Percentiles rank a stretch among this genome's conserved stretches.
These are phyloP conservation scores for Semotilus atromaculatus DNA, from an alignment of 2,797 vertebrate genomes.

Conservation along the genomic window DNA sequence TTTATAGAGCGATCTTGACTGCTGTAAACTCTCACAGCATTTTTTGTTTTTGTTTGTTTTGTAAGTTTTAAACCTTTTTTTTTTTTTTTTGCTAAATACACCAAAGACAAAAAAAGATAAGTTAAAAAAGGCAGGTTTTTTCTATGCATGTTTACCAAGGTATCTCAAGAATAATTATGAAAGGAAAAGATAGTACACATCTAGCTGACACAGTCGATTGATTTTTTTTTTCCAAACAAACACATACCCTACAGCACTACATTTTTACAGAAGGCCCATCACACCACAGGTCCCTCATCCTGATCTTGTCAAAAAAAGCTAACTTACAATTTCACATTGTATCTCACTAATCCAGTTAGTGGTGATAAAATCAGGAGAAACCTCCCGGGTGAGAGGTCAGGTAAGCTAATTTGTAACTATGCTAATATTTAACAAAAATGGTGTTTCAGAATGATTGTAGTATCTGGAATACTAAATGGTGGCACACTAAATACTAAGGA, in stretches of 20 bases:
- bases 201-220: background rate
- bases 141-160: background rate
- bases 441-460: background rate
- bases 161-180: background rate
- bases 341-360: background rate
- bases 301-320: background rate
- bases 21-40: background rate
- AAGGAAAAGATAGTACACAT: background rate
- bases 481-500: background rate
- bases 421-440: background rate
- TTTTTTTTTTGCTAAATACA: background rate
- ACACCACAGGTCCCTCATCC: background rate
- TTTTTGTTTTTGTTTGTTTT: background rate
- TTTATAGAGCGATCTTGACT: background rate
- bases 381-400: background rate
- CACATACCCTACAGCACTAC: background rate
- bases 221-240: background rate
- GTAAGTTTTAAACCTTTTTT: background rate
- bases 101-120: background rate
- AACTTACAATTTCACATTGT: background rate
- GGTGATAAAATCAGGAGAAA: background rate
- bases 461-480: background rate
- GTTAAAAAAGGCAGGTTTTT: background rate
- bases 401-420: background rate
- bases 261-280: background rate